These are phyloP conservation scores for Ophioninae sp. DNA, from an alignment of 2,888 invertebrate species.

Conservation along the genomic window DNA sequence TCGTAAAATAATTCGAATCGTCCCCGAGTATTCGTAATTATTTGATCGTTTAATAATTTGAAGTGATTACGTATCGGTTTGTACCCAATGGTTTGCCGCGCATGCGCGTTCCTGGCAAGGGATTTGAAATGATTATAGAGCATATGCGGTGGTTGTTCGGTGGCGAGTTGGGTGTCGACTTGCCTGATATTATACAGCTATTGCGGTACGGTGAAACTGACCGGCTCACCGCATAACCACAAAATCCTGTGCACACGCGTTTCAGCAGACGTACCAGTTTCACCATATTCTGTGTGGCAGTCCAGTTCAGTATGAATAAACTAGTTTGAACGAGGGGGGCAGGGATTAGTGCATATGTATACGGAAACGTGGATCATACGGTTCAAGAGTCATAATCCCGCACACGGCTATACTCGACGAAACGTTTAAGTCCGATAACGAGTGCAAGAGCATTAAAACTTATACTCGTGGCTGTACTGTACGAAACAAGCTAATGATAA, in stretches of 20 bases:
- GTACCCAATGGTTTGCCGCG: background rate
- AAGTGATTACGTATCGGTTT: slow-evolving; percentile 14
- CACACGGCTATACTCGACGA: slow-evolving; percentile 33
- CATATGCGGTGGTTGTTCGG: slow-evolving; percentile 21
- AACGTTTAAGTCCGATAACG: slow-evolving; percentile 52
- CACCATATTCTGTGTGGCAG: background rate
- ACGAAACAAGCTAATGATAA: background rate
- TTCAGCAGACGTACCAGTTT: slow-evolving; percentile 14
- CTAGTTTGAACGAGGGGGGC: slow-evolving; percentile 13
- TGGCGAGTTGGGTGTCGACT: slow-evolving; percentile 32
- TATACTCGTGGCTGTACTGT: background rate
- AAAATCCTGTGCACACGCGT: background rate
- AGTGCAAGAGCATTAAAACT: slow-evolving; percentile 29
- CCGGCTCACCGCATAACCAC: slow-evolving; percentile 17
- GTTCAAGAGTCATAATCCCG: slow-evolving; percentile 30
- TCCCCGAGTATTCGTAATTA: background rate
- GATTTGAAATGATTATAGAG: slow-evolving; percentile 29
- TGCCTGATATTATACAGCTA: background rate
- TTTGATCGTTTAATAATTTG: slow-evolving; percentile 15
- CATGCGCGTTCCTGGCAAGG: background rate
- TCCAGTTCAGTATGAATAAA: background rate
- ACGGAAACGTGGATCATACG: slow-evolving; percentile 28
- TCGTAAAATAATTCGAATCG: too few relatives aligned
- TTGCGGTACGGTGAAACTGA: slow-evolving; percentile 32
- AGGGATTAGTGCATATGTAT: slow-evolving; percentile 4